Percentiles rank a stretch among this genome's conserved stretches.
These are phyloP conservation scores for Neodiprion lecontei DNA, from an alignment of 1,140 invertebrate genomes.

Conservation along the genomic window DNA sequence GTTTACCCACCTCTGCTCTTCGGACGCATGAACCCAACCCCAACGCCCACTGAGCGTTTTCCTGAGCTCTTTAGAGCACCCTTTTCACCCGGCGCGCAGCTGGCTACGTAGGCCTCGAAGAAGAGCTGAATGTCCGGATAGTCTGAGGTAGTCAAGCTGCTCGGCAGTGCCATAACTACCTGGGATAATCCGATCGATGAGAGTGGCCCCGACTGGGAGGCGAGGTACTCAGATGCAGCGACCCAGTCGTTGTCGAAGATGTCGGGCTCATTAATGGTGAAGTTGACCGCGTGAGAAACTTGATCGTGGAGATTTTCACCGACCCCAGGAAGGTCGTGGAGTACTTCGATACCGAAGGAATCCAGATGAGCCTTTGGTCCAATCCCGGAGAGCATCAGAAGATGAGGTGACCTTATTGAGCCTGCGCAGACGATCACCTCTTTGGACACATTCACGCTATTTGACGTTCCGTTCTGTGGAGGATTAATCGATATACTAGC, in stretches of 20 bases:
- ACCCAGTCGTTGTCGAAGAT: conserved; percentile 69
- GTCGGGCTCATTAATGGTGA: conserved; percentile 62
- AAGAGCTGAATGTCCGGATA: conserved; percentile 74
- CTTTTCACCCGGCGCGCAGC: conserved; percentile 66
- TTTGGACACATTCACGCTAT: conserved; percentile 42
- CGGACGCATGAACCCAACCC: conserved; percentile 62
- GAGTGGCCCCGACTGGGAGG: conserved; percentile 67
- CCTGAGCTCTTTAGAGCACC: conserved; percentile 64
- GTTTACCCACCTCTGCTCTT: conserved; percentile 58
- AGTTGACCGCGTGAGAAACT: conserved; percentile 66
- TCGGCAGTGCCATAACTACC: conserved; percentile 69
- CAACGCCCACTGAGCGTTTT: conserved; percentile 61
- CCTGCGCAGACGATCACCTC: conserved; percentile 67
- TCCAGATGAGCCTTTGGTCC: conserved; percentile 69
- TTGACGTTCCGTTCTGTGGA: conserved; percentile 34
- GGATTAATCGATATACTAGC: conserved; percentile 9
- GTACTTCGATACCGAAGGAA: conserved; percentile 53
- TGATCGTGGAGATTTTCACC: conserved; percentile 80
- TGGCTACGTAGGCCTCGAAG: conserved; percentile 71
- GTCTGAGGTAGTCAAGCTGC: conserved; percentile 63
- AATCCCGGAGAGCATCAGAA: conserved; percentile 74
- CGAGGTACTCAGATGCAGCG: conserved; percentile 67
- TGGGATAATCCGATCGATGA: conserved; percentile 69
- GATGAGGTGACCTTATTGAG: conserved; percentile 69
- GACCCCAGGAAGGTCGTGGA: conserved; percentile 74